Percentiles rank a stretch among this genome's conserved stretches.
These are phyloP conservation scores for Labeo calbasu DNA, from an alignment of 2,797 vertebrate genomes.

Conservation along the genomic window DNA sequence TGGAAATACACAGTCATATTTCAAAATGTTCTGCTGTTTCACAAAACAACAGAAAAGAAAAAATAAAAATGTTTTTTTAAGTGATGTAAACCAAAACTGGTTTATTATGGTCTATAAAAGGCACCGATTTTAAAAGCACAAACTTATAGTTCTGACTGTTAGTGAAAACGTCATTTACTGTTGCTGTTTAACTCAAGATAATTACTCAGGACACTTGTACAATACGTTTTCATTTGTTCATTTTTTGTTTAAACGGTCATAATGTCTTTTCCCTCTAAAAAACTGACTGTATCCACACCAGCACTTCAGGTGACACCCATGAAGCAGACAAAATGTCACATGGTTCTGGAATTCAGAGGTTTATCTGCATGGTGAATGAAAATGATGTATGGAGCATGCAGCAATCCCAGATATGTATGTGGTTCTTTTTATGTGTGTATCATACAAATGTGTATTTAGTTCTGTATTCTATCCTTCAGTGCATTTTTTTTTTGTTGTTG, in stretches of 20 bases:
- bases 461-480: constrained; percentile 39
- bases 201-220: constrained; percentile 44
- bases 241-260: neutral
- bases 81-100: neutral
- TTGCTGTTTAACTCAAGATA: constrained; percentile 25
- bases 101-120: constrained; percentile 1
- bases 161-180: neutral
- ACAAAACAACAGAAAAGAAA: neutral
- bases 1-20: constrained; percentile 6
- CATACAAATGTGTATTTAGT: constrained; percentile 11
- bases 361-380: constrained; percentile 9
- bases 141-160: neutral
- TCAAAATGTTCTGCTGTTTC: constrained; percentile 32
- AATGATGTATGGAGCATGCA: constrained; percentile 16
- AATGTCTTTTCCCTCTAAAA: neutral
- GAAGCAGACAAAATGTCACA: constrained; percentile 1
- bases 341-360: neutral
- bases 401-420: neutral
- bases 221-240: constrained; percentile 12
- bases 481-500: no score
- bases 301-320: constrained; percentile 18
- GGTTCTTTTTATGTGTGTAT: constrained; percentile 14
- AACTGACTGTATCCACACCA: neutral
- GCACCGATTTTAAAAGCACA: constrained; percentile 24
- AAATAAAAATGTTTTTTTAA: neutral